Percentiles rank a stretch among this genome's conserved stretches.
phyloP scores from a whole-genome alignment of 2,888 invertebrate species.

The Orchesellides sinensis region DNA sequence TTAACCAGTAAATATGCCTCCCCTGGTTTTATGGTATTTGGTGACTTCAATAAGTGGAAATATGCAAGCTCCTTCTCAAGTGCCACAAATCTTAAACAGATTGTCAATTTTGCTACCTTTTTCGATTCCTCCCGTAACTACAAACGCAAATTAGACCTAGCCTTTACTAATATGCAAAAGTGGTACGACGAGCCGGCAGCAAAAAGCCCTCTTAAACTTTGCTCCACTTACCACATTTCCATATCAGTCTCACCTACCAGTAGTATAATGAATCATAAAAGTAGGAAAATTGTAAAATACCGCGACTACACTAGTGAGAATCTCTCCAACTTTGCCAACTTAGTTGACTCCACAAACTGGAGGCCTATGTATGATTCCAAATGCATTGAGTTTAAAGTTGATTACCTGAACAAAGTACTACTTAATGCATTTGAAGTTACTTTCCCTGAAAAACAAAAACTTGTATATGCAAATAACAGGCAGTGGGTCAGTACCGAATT shows the following conservation, averaged over 20 bases:
- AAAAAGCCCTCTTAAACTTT: no score
- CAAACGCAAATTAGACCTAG: no score
- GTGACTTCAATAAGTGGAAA: constrained; percentile 29
- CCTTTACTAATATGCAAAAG: neutral
- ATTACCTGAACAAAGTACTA: neutral
- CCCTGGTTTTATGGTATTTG: constrained; percentile 17
- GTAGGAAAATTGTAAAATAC: neutral
- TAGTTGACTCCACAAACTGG: neutral
- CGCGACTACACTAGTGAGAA: neutral
- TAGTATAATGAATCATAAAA: no score
- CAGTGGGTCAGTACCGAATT: neutral
- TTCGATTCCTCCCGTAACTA: no score
- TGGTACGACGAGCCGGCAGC: neutral
- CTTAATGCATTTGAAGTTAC: neutral
- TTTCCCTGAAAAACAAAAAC: neutral
- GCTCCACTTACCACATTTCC: no score
- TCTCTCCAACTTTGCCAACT: neutral
- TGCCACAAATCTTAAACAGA: neutral
- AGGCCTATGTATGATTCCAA: neutral
- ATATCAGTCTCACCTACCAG: no score
- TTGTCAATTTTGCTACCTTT: constrained; percentile 14
- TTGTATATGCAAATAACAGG: neutral
- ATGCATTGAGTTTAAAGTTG: neutral
- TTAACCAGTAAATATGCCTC: neutral
- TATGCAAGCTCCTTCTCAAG: neutral